Percentiles rank a stretch among this genome's conserved stretches.
phyloP scores from a whole-genome alignment of 2,797 vertebrate species.

The Manis pentadactyla region DNA sequence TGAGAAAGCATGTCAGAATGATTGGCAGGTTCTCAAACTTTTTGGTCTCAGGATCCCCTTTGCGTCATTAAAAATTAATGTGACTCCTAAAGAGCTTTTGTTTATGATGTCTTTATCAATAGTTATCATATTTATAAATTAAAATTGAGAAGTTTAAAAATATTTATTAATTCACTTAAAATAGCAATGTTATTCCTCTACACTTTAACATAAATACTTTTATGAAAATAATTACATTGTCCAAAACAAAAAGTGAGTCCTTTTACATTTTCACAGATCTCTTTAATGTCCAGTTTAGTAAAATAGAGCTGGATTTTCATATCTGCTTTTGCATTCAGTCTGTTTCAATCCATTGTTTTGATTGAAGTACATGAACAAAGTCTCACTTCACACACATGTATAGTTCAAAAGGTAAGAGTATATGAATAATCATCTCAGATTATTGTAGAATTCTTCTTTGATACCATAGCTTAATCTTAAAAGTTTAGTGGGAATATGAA shows the following conservation, averaged over 20 bases:
- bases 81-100: neutral
- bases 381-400: neutral
- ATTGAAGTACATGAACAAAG: neutral
- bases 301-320: neutral
- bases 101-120: neutral
- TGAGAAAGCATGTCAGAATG: neutral
- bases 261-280: neutral
- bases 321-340: neutral
- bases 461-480: neutral
- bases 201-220: neutral
- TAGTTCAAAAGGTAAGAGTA: neutral
- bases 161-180: conserved; percentile 16
- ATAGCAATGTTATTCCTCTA: neutral
- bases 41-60: neutral
- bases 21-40: neutral
- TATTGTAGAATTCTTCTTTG: neutral
- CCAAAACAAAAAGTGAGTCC: neutral
- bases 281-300: neutral
- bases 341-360: neutral
- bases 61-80: neutral
- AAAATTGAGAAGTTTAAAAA: neutral
- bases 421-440: neutral
- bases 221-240: neutral
- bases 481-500: neutral
- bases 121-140: neutral